Evolutionary conservation across 2,113 vertebrate species (phyloP).

Genomic region (Clarias magur): DNA sequence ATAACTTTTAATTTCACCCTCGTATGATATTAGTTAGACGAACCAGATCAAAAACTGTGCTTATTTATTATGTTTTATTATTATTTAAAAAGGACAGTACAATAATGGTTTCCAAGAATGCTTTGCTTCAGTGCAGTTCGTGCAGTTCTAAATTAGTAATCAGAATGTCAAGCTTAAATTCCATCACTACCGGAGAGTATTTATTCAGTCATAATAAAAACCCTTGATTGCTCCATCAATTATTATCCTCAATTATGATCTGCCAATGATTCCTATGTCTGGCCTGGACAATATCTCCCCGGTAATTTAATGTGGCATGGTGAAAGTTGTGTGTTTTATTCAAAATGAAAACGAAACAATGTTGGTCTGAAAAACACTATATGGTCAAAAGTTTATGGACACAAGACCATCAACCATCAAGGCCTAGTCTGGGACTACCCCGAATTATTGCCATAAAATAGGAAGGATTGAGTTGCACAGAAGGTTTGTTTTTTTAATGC

Average conservation of each 20-base stretch:
- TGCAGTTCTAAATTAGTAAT: not conserved
- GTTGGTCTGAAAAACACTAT: not conserved
- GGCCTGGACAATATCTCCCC: not conserved
- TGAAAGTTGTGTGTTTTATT: not conserved
- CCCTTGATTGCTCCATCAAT: not conserved
- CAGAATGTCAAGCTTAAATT: not conserved
- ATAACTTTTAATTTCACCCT: too few relatives aligned
- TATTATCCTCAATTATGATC: not conserved
- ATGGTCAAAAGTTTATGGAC: not conserved
- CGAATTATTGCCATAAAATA: not conserved
- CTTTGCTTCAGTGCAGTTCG: not conserved
- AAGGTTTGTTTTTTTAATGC: not conserved
- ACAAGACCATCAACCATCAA: not conserved
- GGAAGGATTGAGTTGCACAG: not conserved
- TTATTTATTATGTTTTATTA: not conserved
- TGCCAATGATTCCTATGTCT: not conserved
- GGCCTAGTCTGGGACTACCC: not conserved
- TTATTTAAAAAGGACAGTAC: not conserved
- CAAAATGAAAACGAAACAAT: not conserved
- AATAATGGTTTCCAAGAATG: not conserved
- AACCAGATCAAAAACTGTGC: not conserved
- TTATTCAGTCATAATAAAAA: not conserved
- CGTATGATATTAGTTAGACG: not conserved
- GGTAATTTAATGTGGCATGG: not conserved
- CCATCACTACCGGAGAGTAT: not conserved